Evolutionary conservation across 2,113 vertebrate species (phyloP), one percentile per base, ranked within the genome.

Genomic region (Oenanthe oenanthe): DNA sequence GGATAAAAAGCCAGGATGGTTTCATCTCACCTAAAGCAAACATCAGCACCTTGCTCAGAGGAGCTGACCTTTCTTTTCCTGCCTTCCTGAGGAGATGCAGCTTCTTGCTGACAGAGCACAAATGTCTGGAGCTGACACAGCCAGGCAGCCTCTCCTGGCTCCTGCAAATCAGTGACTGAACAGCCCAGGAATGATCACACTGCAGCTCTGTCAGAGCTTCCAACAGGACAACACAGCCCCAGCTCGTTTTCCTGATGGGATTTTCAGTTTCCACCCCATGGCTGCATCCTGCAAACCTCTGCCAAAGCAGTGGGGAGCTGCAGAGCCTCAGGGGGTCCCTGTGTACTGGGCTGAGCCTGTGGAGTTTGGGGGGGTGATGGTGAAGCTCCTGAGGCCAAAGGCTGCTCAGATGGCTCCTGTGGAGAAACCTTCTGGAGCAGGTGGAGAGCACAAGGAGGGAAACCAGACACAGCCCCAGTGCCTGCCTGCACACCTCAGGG

Each of bases 371-470:
- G 32, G 17, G 20, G 26, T 26, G 19, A 5, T 1, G 17, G 40
- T 22, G 54, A 32, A 68, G 43, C 34, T 70, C 57, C 48, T 4
- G 47, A 47, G 21, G 25, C 61, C 65, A 32, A 40, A 42, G 15
- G 0, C 2, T 18, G 26, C 5, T 51, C 34, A 45, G 32, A 67
- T 34, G 20, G 76, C 4, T 2, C 13, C 38, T 40, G 54, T 5
- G 29, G 54, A 22, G 14, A 47, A 42, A 56, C 45, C 25, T 12
- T 9, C n/a, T 36, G 71, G 47, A 34, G 17, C 0, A 48, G 26
- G 42, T 1, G 40, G 4, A 21, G 28, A 1, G 6, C 17, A 29
- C 0, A 0, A 57, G 60, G 38, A 72, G 10, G 19, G 58, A 38
- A 56, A 18, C 4, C 65, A 42, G 72, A 67, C 54, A 36, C 36